Base-by-base conservation (phyloP, 2,113 vertebrate genomes). In the Nesoenas mayeri region DNA sequence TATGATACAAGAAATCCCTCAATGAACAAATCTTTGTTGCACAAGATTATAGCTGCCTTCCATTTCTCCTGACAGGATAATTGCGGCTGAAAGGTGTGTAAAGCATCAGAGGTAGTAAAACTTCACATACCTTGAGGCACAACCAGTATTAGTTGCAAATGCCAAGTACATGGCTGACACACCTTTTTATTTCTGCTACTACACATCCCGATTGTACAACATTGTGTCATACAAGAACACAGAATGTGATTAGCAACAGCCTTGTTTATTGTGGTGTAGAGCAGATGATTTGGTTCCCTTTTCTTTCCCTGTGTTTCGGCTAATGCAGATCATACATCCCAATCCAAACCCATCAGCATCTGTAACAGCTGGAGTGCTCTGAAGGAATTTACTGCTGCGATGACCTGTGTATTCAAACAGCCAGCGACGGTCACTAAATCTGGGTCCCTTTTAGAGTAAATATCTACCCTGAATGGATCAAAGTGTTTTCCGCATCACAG, bases 21-120 rank as follows among this genome's bases (percentile, higher is more conserved):
- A 28, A 6, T n/a, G 57, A 40, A 42, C 53, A 50, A 32, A n/a
- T 50, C 53, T 70, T 56, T 50, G 69, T 80, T 69, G 86, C 29
- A 34, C 54, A 44, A 44, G 40, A 71, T 91, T 61, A 61, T 73
- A 67, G 81, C 83, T 64, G 57, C 78, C 42, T 84, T 87, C 82
- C 8, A 2, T n/a, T 75, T 44, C 48, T 84, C 69, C 86, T 60
- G 87, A 62, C 60, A 38, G 26, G 32, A 20, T 89, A 86, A 89
- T 61, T 74, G 80, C 84, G 71, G 48, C 0, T 67, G 48, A 65
- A 48, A 22, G 51, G 13, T 28, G 1, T 34, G 86, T 42, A 65
- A 47, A 78, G 42, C 61, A 66, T 70, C 50, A 7, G 25, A 88
- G 71, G 67, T 61, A 73, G 77, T 77, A 71, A 83, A 83, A 82